phyloP scores from a whole-genome alignment of 92 coral and sea anemone genomes.

The Isaurus tuberculatus region DNA sequence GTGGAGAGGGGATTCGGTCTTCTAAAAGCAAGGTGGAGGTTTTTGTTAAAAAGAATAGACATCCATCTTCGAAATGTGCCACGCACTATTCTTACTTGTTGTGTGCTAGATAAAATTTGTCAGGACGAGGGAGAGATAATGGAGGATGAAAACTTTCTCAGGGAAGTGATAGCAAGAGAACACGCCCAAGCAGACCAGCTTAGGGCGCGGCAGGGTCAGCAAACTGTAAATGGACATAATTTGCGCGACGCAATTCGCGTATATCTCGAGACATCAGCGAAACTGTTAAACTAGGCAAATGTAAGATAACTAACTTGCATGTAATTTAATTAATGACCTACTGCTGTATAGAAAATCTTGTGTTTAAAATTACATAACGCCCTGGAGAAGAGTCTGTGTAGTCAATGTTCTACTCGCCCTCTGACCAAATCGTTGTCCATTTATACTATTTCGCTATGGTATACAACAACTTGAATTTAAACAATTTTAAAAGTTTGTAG shows the following conservation, averaged over 20 bases:
- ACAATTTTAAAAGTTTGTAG: background rate
- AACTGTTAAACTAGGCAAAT: background rate
- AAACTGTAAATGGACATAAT: slow-evolving; percentile 7
- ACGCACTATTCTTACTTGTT: slow-evolving; percentile 35
- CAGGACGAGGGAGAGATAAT: slow-evolving; percentile 34
- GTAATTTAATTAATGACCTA: background rate
- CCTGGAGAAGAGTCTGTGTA: too few species aligned
- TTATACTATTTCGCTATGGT: too few species aligned
- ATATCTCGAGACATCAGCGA: background rate
- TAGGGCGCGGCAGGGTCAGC: slow-evolving; percentile 21
- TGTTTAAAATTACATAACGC: too few species aligned
- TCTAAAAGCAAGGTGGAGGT: slow-evolving; percentile 50
- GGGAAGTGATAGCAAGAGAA: slow-evolving; percentile 28
- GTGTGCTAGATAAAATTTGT: slow-evolving; percentile 48
- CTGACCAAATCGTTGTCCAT: too few species aligned
- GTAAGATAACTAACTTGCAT: background rate
- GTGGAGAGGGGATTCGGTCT: slow-evolving; percentile 48
- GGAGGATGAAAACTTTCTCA: slow-evolving; percentile 38
- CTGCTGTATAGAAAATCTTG: too few species aligned
- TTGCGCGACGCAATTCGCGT: slow-evolving; percentile 24
- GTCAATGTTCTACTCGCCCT: too few species aligned
- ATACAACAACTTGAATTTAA: background rate
- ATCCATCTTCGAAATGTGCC: slow-evolving; percentile 24
- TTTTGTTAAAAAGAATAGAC: slow-evolving; percentile 42
- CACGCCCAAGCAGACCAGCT: slow-evolving; percentile 27